phyloP scores from a whole-genome alignment of 2,113 vertebrate genomes.

The Nothobranchius furzeri region DNA sequence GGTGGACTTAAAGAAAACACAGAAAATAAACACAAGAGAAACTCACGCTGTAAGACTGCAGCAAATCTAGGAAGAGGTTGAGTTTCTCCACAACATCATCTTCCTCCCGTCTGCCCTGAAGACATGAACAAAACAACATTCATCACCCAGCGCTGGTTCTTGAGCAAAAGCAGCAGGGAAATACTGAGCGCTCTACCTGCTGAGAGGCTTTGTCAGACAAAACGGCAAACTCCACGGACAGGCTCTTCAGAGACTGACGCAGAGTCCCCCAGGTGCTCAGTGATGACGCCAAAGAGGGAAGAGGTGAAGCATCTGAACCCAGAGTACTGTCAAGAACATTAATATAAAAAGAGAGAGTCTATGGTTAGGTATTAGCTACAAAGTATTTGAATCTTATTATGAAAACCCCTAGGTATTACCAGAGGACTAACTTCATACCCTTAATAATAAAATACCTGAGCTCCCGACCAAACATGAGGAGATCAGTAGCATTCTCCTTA shows the following conservation, averaged over 20 bases:
- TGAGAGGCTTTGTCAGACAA: conserved; percentile 92
- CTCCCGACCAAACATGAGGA: conserved; percentile 93
- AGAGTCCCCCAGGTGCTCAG: conserved; percentile 87
- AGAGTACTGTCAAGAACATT: conserved; percentile 78
- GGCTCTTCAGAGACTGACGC: conserved; percentile 89
- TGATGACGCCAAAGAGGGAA: conserved; percentile 86
- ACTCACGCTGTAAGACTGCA: conserved; percentile 92
- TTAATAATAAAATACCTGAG: conserved; percentile 81
- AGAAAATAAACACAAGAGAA: not conserved
- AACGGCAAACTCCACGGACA: conserved; percentile 91
- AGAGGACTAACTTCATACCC: conserved; percentile 5
- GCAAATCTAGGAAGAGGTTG: conserved; percentile 93
- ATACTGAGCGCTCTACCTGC: conserved; percentile 81
- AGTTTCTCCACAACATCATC: conserved; percentile 97
- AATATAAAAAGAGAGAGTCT: conserved; percentile 13
- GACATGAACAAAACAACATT: conserved; percentile 51
- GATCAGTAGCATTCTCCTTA: conserved; percentile 90
- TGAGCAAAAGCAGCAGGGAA: conserved; percentile 10
- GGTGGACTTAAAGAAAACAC: not conserved
- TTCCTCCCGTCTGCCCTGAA: conserved; percentile 92
- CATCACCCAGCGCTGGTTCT: conserved; percentile 13
- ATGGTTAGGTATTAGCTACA: conserved; percentile 9
- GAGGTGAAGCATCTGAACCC: conserved; percentile 87
- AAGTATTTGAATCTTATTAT: conserved; percentile 19
- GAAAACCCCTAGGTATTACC: conserved; percentile 6